Base-by-base conservation (phyloP, 2,888 invertebrate species). In the Xestia rhomboidea region DNA sequence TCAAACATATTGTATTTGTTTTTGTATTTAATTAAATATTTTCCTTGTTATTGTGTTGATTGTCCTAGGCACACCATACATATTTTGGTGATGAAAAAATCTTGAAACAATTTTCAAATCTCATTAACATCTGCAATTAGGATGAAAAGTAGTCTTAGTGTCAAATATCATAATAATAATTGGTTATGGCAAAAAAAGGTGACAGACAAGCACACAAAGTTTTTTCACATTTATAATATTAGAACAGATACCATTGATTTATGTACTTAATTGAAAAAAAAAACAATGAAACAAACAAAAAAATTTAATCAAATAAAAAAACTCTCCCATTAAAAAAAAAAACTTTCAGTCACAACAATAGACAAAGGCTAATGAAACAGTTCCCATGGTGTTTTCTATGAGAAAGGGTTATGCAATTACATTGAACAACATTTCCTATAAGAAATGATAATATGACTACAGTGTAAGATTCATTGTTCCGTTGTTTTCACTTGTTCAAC, bases 361-460 rank as follows among this genome's bases (percentile, higher is more conserved):
- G 60, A 81, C 85, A 85, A 78, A 82, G 68, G 63, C 44, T 66
- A 71, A 62, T 70, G 63, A 72, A 76, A 67, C 51, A 67, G 51
- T 89, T 89, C 89, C 79, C 89, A 89, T 82, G 78, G 44, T 69
- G 72, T 80, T 82, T 84, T 82, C 63, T 71, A 67, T 77, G 67
- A 49, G 81, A 81, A 77, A 62, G 15, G 68, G 66, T 76, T 82
- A 75, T 77, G 66, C 68, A 81, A 81, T 80, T 44, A 73, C 30
- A 75, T 49, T 69, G 51, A 62, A 73, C 51, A 30, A 73, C 63
- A 77, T 76, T 73, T 78, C 63, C 71, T 84, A 70, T 68, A 68
- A 46, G 18, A 67, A 54, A 73, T 68, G 62, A 74, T 73, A 51
- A 60, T 71, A 79, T 68, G 68, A 83, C 5, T 41, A 75, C 68